Evolutionary conservation across 1,140 invertebrate genomes (phyloP).

Genomic region (Trichonephila clavata): DNA sequence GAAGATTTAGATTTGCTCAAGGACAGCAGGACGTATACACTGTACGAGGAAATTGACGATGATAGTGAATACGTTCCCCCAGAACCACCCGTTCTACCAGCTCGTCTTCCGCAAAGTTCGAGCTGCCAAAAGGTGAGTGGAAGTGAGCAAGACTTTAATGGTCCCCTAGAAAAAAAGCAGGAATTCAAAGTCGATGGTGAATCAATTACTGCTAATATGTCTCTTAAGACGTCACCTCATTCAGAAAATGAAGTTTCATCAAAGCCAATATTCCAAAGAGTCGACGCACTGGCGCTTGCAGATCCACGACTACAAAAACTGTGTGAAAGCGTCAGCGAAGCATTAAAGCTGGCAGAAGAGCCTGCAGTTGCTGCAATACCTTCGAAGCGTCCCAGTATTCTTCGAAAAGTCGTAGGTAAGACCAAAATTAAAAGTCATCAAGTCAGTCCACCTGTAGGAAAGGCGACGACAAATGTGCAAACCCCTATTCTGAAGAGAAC

Average conservation of each 20-base stretch:
- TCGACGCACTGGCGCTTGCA: neutral
- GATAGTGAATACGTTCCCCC: neutral
- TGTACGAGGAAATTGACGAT: conserved; percentile 50
- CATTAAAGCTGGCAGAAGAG: conserved; percentile 49
- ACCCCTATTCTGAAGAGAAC: neutral
- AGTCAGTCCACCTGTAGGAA: neutral
- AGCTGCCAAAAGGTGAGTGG: neutral
- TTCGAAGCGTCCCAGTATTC: neutral
- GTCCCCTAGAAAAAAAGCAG: no score
- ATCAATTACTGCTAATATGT: neutral
- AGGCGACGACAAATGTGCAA: neutral
- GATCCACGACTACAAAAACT: conserved; percentile 33
- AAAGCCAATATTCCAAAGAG: neutral
- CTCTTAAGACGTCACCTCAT: neutral
- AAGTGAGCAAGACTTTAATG: neutral
- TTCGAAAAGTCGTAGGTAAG: neutral
- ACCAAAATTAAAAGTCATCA: neutral
- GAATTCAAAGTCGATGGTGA: neutral
- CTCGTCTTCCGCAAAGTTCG: neutral
- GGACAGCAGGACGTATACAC: neutral
- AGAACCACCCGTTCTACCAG: neutral
- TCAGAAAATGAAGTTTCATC: neutral
- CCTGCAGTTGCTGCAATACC: neutral
- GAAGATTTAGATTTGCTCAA: conserved; percentile 29
- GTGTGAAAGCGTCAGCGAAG: conserved; percentile 34